Evolutionary conservation across 2,888 invertebrate genomes (phyloP), one percentile per base, ranked within the genome.

Genomic region (Athalia rosae): DNA sequence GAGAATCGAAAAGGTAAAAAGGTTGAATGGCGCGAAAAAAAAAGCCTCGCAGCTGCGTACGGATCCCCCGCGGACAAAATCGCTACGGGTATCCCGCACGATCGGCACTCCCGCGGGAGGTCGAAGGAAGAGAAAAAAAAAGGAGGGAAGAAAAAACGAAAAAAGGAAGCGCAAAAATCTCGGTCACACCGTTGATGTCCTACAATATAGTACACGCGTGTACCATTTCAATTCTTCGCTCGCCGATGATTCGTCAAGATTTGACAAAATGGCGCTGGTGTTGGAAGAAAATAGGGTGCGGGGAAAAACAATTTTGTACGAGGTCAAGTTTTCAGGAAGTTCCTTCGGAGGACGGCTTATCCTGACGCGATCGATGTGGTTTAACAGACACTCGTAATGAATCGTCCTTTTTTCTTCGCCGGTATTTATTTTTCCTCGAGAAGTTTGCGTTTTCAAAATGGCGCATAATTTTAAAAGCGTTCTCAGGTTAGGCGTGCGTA

Each of bases 191-290:
- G 28, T 28, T 28, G 28, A 28, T 28, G 28, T 28, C 28, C 28
- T 28, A 28, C 28, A 28, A 28, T 28, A 28, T 28, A 28, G n/a
- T 28, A 28, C 28, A 28, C 58, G 58, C 58, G 56, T 45, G 71
- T 71, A 71, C 71, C 71, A 71, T 71, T 71, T 71, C 56, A 43
- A 71, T 71, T 71, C 56, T 56, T 28, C 71, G 71, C 71, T 58
- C 45, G 71, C 58, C 43, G 71, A 58, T 28, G 2, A 28, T 28
- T 28, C 15, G 58, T 69, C 43, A 43, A 41, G 56, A 43, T 58
- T 71, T 11, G 4, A n/a, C 9, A 53, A n/a, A n/a, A n/a, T 11
- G 4, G 53, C 53, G 4, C n/a, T 53, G 53, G n/a, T 6, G 28
- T 28, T 28, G 28, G 28, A 28, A 28, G n/a, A n/a, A 28, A 28